phyloP scores from a whole-genome alignment of 2,113 vertebrate genomes.

The Myrmecophaga tridactyla region DNA sequence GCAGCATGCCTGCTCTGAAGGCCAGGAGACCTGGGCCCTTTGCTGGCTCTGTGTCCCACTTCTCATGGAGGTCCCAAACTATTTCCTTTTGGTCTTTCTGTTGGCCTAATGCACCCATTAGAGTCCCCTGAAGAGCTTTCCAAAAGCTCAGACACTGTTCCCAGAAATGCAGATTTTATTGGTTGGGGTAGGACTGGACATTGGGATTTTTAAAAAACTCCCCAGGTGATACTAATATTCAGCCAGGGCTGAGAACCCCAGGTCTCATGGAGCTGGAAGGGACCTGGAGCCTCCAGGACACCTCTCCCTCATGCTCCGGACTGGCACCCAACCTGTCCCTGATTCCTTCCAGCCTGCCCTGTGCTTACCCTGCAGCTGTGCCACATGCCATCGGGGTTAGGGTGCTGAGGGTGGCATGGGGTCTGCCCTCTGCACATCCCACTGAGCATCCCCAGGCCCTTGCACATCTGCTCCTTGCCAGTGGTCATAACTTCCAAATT shows the following conservation, averaged over 20 bases:
- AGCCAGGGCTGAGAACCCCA: not conserved
- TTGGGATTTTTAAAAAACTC: not conserved
- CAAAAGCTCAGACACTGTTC: not conserved
- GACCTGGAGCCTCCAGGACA: not conserved
- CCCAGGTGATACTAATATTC: not conserved
- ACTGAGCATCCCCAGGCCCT: not conserved
- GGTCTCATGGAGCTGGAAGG: not conserved
- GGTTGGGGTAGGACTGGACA: no score
- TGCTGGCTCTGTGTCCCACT: no score
- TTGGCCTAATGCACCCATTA: not conserved
- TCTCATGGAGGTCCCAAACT: not conserved
- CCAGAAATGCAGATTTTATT: not conserved
- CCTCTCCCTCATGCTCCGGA: not conserved
- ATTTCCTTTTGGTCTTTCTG: no score
- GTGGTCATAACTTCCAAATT: not conserved
- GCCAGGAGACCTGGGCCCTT: not conserved
- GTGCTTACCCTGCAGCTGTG: not conserved
- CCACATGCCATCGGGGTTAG: not conserved
- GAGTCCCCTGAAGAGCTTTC: not conserved
- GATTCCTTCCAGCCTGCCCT: no score
- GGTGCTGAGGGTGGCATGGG: not conserved
- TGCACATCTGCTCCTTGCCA: not conserved
- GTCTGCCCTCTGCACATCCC: not conserved
- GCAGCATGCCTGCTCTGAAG: not conserved
- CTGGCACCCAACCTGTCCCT: no score